Evolutionary conservation across 2,113 vertebrate genomes (phyloP).

Genomic region (Himantopus leucocephalus): DNA sequence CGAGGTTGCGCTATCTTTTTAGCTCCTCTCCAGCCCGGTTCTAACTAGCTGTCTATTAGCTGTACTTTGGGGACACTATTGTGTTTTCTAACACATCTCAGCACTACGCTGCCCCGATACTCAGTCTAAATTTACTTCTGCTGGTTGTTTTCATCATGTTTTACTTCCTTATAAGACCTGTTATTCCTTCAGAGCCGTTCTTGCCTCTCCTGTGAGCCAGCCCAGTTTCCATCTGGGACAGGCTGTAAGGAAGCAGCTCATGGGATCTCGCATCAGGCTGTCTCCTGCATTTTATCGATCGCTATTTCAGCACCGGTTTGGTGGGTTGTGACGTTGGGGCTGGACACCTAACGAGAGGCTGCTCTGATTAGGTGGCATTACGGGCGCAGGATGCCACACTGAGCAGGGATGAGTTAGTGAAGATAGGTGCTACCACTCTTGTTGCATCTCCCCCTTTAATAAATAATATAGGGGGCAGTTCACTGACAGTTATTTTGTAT

Average conservation of each 20-base stretch:
- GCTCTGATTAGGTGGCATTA: not conserved
- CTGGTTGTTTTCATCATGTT: not conserved
- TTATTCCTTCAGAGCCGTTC: not conserved
- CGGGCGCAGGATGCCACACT: not conserved
- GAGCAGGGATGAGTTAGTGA: not conserved
- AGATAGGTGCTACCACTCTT: not conserved
- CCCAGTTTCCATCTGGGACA: not conserved
- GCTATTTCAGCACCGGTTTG: not conserved
- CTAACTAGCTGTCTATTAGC: not conserved
- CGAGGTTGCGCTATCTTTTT: not conserved
- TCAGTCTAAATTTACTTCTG: not conserved
- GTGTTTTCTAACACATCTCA: not conserved
- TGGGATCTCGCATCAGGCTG: fast-evolving
- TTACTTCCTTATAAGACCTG: not conserved
- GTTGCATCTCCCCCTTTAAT: not conserved
- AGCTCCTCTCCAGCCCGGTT: not conserved
- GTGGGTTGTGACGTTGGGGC: not conserved
- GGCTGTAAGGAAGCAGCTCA: not conserved
- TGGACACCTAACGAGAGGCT: not conserved
- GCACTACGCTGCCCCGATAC: fast-evolving
- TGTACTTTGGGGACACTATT: not conserved
- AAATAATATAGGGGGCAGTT: not conserved
- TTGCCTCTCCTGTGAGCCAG: not conserved
- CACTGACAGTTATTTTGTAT: not conserved
- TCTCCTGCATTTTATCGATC: fast-evolving